Conservation (phyloP, 2,113 vertebrate species). For the Monarcha castaneiventris region DNA sequence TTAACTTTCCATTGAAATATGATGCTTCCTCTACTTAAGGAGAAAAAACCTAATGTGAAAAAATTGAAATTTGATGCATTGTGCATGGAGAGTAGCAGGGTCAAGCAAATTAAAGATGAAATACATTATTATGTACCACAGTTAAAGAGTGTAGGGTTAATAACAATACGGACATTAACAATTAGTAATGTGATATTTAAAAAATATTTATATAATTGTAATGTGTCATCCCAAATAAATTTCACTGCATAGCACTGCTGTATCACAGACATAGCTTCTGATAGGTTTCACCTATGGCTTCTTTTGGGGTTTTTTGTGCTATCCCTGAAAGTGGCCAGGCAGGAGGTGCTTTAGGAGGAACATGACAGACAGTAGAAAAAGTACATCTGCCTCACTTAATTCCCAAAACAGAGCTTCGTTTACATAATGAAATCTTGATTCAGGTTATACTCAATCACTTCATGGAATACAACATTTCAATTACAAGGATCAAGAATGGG, state of each 20-base stretch:
- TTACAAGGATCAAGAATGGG: neutral
- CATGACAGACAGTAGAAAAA: neutral
- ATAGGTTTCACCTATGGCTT: neutral
- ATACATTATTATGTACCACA: neutral
- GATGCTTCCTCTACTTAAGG: neutral
- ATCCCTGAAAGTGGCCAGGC: neutral
- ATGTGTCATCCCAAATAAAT: neutral
- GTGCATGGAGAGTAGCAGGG: neutral
- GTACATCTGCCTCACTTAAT: neutral
- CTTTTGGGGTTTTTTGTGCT: neutral
- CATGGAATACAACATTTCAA: neutral
- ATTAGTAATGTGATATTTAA: conserved; percentile 34
- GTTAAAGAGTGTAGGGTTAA: conserved; percentile 1
- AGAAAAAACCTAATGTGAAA: conserved; percentile 2
- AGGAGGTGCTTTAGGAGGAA: neutral
- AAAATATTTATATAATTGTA: neutral
- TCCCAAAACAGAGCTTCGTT: neutral
- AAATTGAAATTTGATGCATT: neutral
- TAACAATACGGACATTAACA: conserved; percentile 8
- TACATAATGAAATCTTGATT: neutral
- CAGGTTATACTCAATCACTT: neutral
- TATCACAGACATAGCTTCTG: neutral
- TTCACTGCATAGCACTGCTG: neutral
- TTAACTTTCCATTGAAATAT: conserved; percentile 10
- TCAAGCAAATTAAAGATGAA: conserved; percentile 25